These are phyloP conservation scores for Malurus cyaneus DNA, from an alignment of 2,113 vertebrate species.

Conservation along the genomic window DNA sequence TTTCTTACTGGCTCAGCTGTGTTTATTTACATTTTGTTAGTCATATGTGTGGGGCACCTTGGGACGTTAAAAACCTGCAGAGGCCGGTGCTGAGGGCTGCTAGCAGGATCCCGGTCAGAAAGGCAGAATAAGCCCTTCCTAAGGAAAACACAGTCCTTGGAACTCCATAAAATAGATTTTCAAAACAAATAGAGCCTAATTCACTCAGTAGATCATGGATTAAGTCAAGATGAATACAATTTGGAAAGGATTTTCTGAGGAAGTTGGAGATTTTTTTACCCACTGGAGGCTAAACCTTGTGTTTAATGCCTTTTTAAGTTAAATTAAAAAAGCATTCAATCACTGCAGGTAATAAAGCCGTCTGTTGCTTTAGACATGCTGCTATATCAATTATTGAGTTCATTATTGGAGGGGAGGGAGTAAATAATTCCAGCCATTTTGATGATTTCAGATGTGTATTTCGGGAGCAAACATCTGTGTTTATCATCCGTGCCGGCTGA, in stretches of 20 bases:
- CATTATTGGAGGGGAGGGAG: conserved; percentile 26
- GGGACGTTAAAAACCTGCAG: conserved; percentile 59
- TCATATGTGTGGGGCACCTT: conserved; percentile 74
- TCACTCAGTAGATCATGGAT: conserved; percentile 79
- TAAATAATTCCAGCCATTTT: conserved; percentile 31
- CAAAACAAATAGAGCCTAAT: conserved; percentile 83
- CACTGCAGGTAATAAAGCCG: conserved; percentile 64
- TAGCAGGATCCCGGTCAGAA: conserved; percentile 54
- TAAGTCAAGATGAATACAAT: conserved; percentile 85
- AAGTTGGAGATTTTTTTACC: conserved; percentile 78
- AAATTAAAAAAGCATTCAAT: conserved; percentile 71
- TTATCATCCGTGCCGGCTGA: not conserved
- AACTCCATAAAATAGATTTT: conserved; percentile 80
- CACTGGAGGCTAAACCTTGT: conserved; percentile 73
- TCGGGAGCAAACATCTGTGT: conserved; percentile 27
- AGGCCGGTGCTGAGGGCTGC: conserved; percentile 54
- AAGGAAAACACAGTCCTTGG: conserved; percentile 78
- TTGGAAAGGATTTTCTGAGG: conserved; percentile 83
- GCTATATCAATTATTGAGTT: conserved; percentile 47
- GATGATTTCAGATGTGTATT: conserved; percentile 8
- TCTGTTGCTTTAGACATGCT: conserved; percentile 46
- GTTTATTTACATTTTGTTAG: conserved; percentile 82
- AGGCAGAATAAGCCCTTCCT: conserved; percentile 63
- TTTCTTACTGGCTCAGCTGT: conserved; percentile 80
- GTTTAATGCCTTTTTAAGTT: conserved; percentile 68